Percentiles rank a stretch among this genome's conserved stretches.
Conservation (phyloP, 2,797 vertebrate species). For the Numenius phaeopus region DNA sequence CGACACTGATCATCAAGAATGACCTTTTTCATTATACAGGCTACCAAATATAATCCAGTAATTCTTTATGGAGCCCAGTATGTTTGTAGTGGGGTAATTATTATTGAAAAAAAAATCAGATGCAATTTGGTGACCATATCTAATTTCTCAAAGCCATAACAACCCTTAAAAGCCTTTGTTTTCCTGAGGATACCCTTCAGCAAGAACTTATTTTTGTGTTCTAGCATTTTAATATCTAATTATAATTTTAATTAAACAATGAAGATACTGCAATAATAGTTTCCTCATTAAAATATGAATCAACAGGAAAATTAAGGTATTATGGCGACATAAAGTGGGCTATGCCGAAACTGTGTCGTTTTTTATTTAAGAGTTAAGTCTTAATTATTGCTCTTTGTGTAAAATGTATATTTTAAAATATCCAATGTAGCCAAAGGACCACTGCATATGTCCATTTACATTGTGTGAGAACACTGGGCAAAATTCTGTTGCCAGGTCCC, state of each 20-base stretch:
- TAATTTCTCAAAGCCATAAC: conserved; percentile 55
- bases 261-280: conserved; percentile 40
- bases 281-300: conserved; percentile 65
- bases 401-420: background rate
- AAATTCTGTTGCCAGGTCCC: background rate
- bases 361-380: background rate
- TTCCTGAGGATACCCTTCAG: conserved; percentile 55
- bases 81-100: conserved; percentile 17
- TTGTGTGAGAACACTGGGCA: background rate
- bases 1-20: background rate
- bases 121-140: conserved; percentile 41
- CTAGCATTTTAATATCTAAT: conserved; percentile 65
- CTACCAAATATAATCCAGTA: conserved; percentile 30
- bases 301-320: conserved; percentile 48
- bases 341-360: background rate
- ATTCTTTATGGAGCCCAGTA: background rate
- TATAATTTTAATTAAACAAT: conserved; percentile 71
- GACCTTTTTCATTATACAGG: conserved; percentile 45
- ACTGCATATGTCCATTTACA: background rate
- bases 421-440: background rate
- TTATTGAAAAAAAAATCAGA: conserved; percentile 1
- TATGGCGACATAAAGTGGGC: background rate
- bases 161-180: conserved; percentile 42
- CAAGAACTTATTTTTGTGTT: conserved; percentile 54
- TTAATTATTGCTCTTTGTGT: background rate